A percentile compares a stretch with the other conserved stretches of the same genome.
phyloP scores from a whole-genome alignment of 2,797 vertebrate genomes.

The Rhinella marina region DNA sequence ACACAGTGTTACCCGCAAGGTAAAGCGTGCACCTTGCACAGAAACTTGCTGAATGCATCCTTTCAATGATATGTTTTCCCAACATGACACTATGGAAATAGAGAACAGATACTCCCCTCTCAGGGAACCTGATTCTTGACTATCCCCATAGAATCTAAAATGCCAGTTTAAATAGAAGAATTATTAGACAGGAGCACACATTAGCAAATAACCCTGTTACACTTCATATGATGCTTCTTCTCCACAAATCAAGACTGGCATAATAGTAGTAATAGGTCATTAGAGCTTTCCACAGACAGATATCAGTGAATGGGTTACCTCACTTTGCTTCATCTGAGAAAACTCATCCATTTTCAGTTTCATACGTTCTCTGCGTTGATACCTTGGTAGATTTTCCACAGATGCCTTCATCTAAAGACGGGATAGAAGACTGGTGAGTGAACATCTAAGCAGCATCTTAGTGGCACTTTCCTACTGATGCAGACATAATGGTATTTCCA shows the following conservation, averaged over 20 bases:
- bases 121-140: not conserved
- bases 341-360: conserved; percentile 83
- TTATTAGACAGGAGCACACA: no score
- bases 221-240: not conserved
- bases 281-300: not conserved
- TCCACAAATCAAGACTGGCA: not conserved
- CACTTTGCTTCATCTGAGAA: conserved; percentile 76
- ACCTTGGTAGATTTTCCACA: conserved; percentile 88
- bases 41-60: not conserved
- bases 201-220: not conserved
- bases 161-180: no score
- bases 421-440: not conserved
- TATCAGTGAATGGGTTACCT: conserved; percentile 71
- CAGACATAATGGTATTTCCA: not conserved
- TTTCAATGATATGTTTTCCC: conserved; percentile 26
- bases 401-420: conserved; percentile 83
- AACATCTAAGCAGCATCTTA: not conserved
- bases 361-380: conserved; percentile 85
- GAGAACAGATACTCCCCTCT: not conserved
- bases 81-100: conserved; percentile 12
- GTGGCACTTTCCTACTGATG: not conserved
- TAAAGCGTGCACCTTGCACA: conserved; percentile 40
- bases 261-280: not conserved
- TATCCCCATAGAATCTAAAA: not conserved
- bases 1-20: conserved; percentile 29